Conservation (phyloP, 2,888 invertebrate genomes). For the Epirrita christyi region DNA sequence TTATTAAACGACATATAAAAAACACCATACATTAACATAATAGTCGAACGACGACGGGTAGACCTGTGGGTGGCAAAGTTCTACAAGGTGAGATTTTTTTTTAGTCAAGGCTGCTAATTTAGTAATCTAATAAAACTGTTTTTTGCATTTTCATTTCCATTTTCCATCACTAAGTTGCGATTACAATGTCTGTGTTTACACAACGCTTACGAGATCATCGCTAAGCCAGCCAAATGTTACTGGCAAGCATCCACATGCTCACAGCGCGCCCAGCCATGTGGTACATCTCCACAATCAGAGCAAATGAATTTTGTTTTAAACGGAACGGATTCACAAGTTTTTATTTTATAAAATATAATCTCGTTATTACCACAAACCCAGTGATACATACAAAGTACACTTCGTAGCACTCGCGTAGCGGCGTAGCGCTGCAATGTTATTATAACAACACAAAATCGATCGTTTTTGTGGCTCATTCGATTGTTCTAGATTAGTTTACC, state of each 20-base stretch:
- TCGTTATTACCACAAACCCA: conserved; percentile 11
- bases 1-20: no score
- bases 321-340: conserved; percentile 11
- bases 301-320: conserved; percentile 27
- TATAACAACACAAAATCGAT: neutral
- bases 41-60: no score
- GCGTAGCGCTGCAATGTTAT: conserved; percentile 19
- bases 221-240: conserved; percentile 39
- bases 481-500: neutral
- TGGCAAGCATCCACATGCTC: conserved; percentile 39
- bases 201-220: conserved; percentile 40
- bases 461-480: neutral
- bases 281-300: conserved; percentile 16
- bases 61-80: no score
- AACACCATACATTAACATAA: no score
- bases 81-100: no score
- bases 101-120: neutral
- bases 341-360: conserved; percentile 4
- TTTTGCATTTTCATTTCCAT: conserved; percentile 14
- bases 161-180: conserved; percentile 32
- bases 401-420: conserved; percentile 22
- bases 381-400: conserved; percentile 2
- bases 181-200: conserved; percentile 40
- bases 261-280: conserved; percentile 29
- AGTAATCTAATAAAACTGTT: conserved; percentile 27